Conservation (phyloP, 2,113 vertebrate genomes). For the Aldabrachelys gigantea region DNA sequence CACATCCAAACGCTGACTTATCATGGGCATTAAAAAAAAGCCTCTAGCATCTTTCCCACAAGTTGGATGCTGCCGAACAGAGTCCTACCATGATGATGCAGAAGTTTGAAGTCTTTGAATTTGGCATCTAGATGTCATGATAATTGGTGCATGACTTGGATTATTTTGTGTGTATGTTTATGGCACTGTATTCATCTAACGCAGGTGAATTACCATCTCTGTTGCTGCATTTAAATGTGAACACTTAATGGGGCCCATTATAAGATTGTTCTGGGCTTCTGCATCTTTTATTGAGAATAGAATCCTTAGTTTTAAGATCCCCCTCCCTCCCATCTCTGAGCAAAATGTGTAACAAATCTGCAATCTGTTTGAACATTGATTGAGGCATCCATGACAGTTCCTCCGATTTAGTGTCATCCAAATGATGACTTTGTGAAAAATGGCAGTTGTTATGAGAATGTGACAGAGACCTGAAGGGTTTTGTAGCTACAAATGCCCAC, state of each 20-base stretch:
- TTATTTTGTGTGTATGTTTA: not conserved
- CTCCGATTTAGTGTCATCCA: not conserved
- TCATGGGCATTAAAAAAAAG: not conserved
- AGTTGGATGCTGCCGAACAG: not conserved
- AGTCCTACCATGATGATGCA: not conserved
- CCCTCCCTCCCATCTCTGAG: not conserved
- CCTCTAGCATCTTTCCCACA: not conserved
- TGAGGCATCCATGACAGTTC: fast-evolving
- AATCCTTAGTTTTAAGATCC: not conserved
- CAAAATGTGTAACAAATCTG: not conserved
- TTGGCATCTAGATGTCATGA: not conserved
- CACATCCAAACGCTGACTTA: not conserved
- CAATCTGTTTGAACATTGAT: not conserved
- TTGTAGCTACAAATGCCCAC: not conserved
- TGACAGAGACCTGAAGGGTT: not conserved
- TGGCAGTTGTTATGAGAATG: not conserved
- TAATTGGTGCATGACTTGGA: not conserved
- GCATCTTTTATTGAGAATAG: not conserved
- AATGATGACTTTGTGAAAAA: not conserved
- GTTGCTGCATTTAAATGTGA: not conserved
- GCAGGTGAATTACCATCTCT: not conserved
- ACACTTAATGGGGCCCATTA: not conserved
- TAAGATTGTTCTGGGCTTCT: not conserved
- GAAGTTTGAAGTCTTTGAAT: not conserved
- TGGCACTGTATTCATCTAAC: not conserved